Evolutionary conservation across 1,140 invertebrate genomes (phyloP), one percentile per base, ranked within the genome.

Genomic region (Brachionus rotundiformis): DNA sequence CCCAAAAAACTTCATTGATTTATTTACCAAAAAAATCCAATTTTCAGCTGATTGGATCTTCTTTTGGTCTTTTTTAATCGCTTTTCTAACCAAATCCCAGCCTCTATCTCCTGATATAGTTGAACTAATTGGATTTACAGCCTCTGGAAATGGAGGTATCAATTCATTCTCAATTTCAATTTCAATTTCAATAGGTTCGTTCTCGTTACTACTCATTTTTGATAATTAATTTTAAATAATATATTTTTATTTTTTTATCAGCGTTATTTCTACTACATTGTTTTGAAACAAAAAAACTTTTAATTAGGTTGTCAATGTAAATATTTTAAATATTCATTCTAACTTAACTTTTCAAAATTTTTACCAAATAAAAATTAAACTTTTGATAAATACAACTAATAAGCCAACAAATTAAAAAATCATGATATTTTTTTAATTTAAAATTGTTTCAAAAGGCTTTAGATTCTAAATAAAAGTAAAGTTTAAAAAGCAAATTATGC

Each of bases 331-430:
- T 36, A 16, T 68, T 39, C 23, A 54, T 68, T 68, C 63, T 68
- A 68, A 68, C 63, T 68, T 68, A 68, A 68, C 63, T 68, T 68
- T 68, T 68, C n/a, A 10, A 68, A 41, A 31, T 16, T 68, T 68
- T 68, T 27, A 13, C 16, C 8, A 11, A 63, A 33, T 63, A 10
- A n/a, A 27, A 59, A 25, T 41, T 2, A 63, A 29, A 63, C 10
- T 63, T n/a, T n/a, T n/a, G n/a, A n/a, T n/a, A n/a, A n/a, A n/a
- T n/a, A n/a, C n/a, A n/a, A n/a, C n/a, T n/a, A n/a, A n/a, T n/a
- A n/a, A n/a, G n/a, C n/a, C n/a, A n/a, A n/a, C n/a, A n/a, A n/a
- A n/a, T n/a, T n/a, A n/a, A n/a, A n/a, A n/a, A n/a, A n/a, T n/a
- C n/a, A n/a, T n/a, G n/a, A n/a, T n/a, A n/a, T n/a, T n/a, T n/a